Evolutionary conservation across 2,113 vertebrate species (phyloP).

Genomic region (Oncorhynchus masou): DNA sequence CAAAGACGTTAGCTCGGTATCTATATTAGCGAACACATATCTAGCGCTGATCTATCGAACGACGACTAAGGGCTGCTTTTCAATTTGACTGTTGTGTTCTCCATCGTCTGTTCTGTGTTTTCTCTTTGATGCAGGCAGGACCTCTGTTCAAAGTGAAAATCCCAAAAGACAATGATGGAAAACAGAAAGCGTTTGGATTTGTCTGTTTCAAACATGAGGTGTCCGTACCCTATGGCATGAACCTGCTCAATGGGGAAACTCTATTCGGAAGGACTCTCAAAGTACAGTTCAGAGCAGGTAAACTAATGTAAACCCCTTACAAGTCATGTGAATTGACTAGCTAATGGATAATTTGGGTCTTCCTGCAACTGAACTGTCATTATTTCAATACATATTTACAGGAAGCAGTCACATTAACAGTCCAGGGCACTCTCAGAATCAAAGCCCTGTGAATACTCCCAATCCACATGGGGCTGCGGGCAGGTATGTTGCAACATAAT

Average conservation of each 20-base stretch:
- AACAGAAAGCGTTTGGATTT: constrained; percentile 91
- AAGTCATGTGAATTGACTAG: too few relatives aligned
- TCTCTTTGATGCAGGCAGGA: constrained; percentile 78
- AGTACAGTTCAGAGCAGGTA: constrained; percentile 91
- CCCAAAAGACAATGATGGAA: constrained; percentile 88
- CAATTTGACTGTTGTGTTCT: not conserved
- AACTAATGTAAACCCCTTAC: too few relatives aligned
- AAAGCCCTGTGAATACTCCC: constrained; percentile 62
- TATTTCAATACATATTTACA: constrained; percentile 45
- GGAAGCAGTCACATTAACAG: constrained; percentile 85
- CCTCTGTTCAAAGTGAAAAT: constrained; percentile 93
- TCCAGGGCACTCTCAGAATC: constrained; percentile 66
- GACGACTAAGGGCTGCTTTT: too few relatives aligned
- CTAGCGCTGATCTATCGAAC: not conserved
- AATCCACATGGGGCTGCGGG: constrained; percentile 54
- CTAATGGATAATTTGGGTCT: not conserved
- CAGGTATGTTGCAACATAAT: constrained; percentile 54
- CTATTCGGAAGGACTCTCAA: constrained; percentile 85
- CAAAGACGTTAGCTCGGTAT: not conserved
- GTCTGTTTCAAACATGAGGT: constrained; percentile 95
- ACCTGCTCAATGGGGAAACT: constrained; percentile 83
- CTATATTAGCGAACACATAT: not conserved
- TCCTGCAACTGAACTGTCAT: not conserved
- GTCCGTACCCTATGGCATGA: constrained; percentile 89
- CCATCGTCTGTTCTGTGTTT: not conserved